A percentile compares a stretch with the other conserved stretches of the same genome.
These are phyloP conservation scores for Coendou prehensilis DNA, from an alignment of 2,797 vertebrate genomes.

Conservation along the genomic window DNA sequence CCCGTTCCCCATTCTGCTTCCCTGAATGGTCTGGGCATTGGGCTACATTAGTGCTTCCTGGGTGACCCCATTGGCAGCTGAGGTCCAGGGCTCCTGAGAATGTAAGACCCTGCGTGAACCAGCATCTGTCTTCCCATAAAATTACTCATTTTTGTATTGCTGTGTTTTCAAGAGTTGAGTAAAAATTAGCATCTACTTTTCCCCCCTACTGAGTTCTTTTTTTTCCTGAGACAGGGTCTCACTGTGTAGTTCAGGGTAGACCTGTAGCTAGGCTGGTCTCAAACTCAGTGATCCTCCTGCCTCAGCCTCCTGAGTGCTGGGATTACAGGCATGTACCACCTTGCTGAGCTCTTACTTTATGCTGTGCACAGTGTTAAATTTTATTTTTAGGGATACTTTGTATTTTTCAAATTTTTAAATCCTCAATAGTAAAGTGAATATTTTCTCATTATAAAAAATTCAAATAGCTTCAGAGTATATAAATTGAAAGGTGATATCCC, in stretches of 20 bases:
- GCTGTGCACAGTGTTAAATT: neutral
- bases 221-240: neutral
- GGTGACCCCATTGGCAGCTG: neutral
- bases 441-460: neutral
- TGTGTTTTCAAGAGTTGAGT: neutral
- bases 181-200: neutral
- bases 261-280: neutral
- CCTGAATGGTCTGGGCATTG: too few species aligned
- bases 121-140: neutral
- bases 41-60: neutral
- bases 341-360: neutral
- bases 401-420: slow-evolving; percentile 5
- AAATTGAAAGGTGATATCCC: neutral
- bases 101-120: neutral
- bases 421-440: neutral
- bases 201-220: rapidly evolving
- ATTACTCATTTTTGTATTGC: neutral
- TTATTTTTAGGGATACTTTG: neutral
- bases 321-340: neutral
- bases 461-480: neutral
- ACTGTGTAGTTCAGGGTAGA: neutral
- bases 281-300: neutral
- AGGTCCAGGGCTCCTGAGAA: neutral
- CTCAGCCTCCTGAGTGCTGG: neutral
- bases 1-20: neutral